A percentile compares a stretch with the other conserved stretches of the same genome.
These are phyloP conservation scores for Pempheris klunzingeri DNA, from an alignment of 2,797 vertebrate genomes.

Conservation along the genomic window DNA sequence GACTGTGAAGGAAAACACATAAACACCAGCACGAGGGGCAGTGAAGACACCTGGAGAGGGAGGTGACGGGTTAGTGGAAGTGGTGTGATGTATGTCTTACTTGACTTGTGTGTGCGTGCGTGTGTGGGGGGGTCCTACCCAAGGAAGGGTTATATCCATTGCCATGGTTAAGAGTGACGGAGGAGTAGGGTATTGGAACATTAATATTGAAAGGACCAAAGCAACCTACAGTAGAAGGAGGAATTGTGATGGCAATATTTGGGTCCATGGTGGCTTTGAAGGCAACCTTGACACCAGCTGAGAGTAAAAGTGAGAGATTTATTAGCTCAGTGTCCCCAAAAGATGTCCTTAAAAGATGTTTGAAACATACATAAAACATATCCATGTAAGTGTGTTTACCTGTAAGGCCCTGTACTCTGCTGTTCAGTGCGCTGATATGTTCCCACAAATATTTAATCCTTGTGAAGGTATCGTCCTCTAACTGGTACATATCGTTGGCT, in stretches of 20 bases:
- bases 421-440: slow-evolving; percentile 45
- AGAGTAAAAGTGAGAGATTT: slow-evolving; percentile 6
- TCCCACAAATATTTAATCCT: slow-evolving; percentile 62
- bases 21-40: slow-evolving; percentile 73
- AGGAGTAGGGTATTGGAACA: slow-evolving; percentile 72
- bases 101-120: slow-evolving; percentile 6
- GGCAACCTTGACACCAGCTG: slow-evolving; percentile 65
- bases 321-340: background rate
- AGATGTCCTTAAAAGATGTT: background rate
- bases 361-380: background rate
- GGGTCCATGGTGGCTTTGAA: slow-evolving; percentile 56
- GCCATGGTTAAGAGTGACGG: slow-evolving; percentile 73
- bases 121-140: slow-evolving; percentile 69
- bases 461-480: slow-evolving; percentile 64
- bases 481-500: slow-evolving; percentile 50
- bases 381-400: slow-evolving; percentile 52
- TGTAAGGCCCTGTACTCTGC: slow-evolving; percentile 28
- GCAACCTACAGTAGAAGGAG: slow-evolving; percentile 41
- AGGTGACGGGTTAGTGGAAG: background rate
- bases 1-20: slow-evolving; percentile 78
- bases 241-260: background rate
- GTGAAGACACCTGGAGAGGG: slow-evolving; percentile 80
- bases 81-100: background rate
- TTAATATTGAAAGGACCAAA: slow-evolving; percentile 82
- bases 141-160: slow-evolving; percentile 78